A percentile compares a stretch with the other conserved stretches of the same genome.
phyloP scores from a whole-genome alignment of 1,140 invertebrate species.

The Heliothis virescens region DNA sequence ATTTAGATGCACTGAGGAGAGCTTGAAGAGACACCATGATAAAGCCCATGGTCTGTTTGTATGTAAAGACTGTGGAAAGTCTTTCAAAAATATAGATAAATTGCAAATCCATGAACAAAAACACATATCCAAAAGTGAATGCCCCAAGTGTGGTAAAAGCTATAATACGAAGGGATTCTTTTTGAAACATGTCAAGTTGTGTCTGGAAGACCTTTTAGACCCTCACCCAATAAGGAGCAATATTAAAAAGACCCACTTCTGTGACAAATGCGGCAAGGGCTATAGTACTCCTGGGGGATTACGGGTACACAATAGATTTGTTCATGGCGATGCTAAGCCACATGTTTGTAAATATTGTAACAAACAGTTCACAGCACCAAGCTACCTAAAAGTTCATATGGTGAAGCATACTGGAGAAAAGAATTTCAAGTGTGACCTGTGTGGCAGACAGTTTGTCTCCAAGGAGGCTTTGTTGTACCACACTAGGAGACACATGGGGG shows the following conservation, averaged over 20 bases:
- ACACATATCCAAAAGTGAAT: conserved; percentile 66
- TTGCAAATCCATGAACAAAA: conserved; percentile 72
- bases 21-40: conserved; percentile 64
- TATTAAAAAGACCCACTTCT: conserved; percentile 65
- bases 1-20: conserved; percentile 59
- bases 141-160: conserved; percentile 77
- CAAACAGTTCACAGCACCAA: conserved; percentile 78
- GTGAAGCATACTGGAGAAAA: conserved; percentile 83
- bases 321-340: conserved; percentile 75
- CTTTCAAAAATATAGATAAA: conserved; percentile 67
- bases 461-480: conserved; percentile 82
- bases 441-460: conserved; percentile 78
- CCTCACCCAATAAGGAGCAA: conserved; percentile 74
- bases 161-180: conserved; percentile 76
- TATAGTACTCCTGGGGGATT: conserved; percentile 76
- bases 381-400: conserved; percentile 81
- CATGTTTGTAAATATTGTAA: conserved; percentile 75
- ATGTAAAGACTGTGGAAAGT: conserved; percentile 75
- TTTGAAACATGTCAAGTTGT: conserved; percentile 74
- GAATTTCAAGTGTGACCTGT: conserved; percentile 81
- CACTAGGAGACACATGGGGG: conserved; percentile 82
- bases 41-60: conserved; percentile 63
- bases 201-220: conserved; percentile 69
- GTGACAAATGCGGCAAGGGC: conserved; percentile 76
- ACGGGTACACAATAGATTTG: conserved; percentile 76